These are phyloP conservation scores for Drosophila suboccidentalis DNA, from an alignment of 2,888 invertebrate species.

Conservation along the genomic window DNA sequence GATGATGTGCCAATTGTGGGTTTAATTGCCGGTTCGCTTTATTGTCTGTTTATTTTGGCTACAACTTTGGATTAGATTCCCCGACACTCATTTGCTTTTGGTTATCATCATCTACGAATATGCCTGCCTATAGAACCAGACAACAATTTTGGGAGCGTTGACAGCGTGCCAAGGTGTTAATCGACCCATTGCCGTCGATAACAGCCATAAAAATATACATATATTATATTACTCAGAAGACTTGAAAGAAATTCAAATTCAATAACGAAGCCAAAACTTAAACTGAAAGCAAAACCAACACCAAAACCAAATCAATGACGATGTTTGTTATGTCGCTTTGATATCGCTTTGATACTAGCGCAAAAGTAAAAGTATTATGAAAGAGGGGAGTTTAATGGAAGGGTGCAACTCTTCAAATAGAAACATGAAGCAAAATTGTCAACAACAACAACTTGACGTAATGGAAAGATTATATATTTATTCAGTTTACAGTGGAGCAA, in stretches of 20 bases:
- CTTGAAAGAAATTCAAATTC: slow-evolving; percentile 4
- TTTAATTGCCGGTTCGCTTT: slow-evolving; percentile 32
- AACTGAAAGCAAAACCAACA: slow-evolving; percentile 29
- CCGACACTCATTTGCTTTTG: slow-evolving; percentile 5
- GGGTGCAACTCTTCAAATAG: slow-evolving; percentile 33
- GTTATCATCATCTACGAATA: slow-evolving; percentile 8
- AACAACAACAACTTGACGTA: slow-evolving; percentile 2
- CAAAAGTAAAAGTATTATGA: background rate
- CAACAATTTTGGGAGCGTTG: slow-evolving; percentile 16
- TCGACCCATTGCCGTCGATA: slow-evolving; percentile 51
- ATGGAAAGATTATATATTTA: background rate
- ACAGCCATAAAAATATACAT: slow-evolving; percentile 12
- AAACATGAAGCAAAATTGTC: slow-evolving; percentile 27
- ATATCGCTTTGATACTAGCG: slow-evolving; percentile 36
- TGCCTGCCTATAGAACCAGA: background rate
- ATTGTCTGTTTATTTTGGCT: slow-evolving; percentile 23
- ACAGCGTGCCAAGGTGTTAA: slow-evolving; percentile 55
- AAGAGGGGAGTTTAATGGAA: background rate
- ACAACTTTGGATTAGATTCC: slow-evolving; percentile 13
- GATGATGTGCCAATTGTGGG: slow-evolving; percentile 38
- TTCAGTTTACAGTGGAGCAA: background rate
- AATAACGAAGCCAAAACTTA: slow-evolving; percentile 16
- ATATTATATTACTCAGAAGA: background rate
- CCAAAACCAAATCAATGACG: slow-evolving; percentile 53
- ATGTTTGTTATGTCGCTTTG: slow-evolving; percentile 35